These are phyloP conservation scores for Linnaemya tessellans DNA, from an alignment of 2,888 invertebrate species.

Conservation along the genomic window DNA sequence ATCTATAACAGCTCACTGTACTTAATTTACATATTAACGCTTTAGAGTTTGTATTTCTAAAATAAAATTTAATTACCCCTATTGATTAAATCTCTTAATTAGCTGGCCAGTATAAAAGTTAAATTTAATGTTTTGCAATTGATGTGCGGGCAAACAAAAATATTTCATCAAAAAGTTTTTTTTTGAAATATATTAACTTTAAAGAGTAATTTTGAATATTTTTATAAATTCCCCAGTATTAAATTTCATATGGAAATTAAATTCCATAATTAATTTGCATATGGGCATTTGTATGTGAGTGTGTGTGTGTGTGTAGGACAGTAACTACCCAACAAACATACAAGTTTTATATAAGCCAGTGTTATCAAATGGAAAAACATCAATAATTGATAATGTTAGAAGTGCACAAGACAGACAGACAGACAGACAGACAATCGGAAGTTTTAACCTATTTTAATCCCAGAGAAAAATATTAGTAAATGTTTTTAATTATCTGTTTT, in stretches of 20 bases:
- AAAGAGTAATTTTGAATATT: not conserved
- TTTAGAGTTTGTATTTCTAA: not conserved
- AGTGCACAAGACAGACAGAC: no score
- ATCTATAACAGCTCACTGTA: not conserved
- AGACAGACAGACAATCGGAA: no score
- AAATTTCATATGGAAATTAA: not conserved
- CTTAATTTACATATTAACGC: not conserved
- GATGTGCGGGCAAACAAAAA: not conserved
- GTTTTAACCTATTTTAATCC: no score
- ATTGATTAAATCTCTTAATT: slow-evolving; percentile 40
- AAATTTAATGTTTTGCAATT: not conserved
- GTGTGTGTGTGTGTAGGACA: not conserved
- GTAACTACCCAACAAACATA: not conserved
- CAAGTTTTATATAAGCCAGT: no score
- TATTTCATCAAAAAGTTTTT: not conserved
- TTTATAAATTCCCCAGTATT: not conserved
- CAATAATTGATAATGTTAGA: no score
- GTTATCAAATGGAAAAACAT: no score
- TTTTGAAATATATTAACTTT: not conserved
- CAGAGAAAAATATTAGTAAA: no score
- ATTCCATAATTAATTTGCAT: not conserved
- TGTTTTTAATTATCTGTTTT: no score
- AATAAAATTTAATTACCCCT: slow-evolving; percentile 10
- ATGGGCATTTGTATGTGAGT: no score
- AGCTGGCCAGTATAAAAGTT: not conserved